Base-by-base conservation (phyloP, 2,888 invertebrate species). In the Dasysyrphus albostriatus region DNA sequence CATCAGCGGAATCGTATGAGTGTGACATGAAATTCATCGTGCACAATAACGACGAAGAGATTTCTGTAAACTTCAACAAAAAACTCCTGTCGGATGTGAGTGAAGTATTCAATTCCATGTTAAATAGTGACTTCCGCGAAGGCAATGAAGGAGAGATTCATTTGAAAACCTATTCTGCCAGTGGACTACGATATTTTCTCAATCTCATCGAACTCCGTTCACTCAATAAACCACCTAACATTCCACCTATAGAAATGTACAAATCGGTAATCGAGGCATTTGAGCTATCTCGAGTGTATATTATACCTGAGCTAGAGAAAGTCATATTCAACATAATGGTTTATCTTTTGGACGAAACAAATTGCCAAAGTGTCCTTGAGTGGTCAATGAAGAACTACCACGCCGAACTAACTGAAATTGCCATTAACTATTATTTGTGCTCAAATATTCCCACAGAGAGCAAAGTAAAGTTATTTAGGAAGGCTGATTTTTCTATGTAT, bases 31-130 rank as follows among this genome's bases (percentile, higher is more conserved):
- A 90, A 12, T 92, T 92, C 73, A 67, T 92, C 10, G 90, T 92
- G 14, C 89, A 90, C 54, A 88, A 77, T 6, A 88, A 75, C 14
- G 88, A 87, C 16, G 87, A 79, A n/a, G 74, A 67, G 4, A 82
- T 72, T 42, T 47, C 73, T 5, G 89, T 89, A 19, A 83, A 89
- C 67, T 93, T 92, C 39, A 91, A 90, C 75, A 93, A 92, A 81
- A 90, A 91, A 81, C 76, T 92, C 58, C 89, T 93, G 6, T 92
- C 91, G 49, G 89, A 91, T 37, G 89, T 90, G 69, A 93, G 93
- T 80, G 93, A 93, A 76, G 93, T 93, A 9, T 93, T 93, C 81
- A 91, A 91, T 84, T 90, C 91, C 44, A 93, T 93, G 93, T 89
- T 93, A 6, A 92, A 92, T 67, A 92, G 92, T 82, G 90, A 91